Evolutionary conservation across 1,140 invertebrate species (phyloP), one percentile per base, ranked within the genome.

Genomic region (Aleiodes sp.): DNA sequence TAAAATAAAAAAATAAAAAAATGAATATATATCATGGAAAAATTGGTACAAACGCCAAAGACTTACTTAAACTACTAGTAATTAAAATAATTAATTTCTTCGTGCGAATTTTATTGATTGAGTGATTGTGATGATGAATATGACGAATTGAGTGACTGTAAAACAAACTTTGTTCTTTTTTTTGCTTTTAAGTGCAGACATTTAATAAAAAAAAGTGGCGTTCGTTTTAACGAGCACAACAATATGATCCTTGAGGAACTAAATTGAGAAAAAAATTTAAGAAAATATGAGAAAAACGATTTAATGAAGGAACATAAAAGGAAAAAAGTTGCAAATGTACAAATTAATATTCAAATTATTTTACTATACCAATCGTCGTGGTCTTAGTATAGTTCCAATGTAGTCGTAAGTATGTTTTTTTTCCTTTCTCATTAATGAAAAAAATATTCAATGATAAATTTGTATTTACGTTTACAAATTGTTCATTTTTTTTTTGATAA

Each of bases 41-140:
- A 59, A 80, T 80, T 76, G 78, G 78, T 80, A 80, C 78, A 80
- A 80, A 80, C 73, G 66, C 78, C 78, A 80, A 80, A 80, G 78
- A 80, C 78, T 80, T 79, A 76, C 68, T 75, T 78, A 78, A n/a
- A 75, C 62, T 75, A 70, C 31, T 74, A 75, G 68, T 73, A 73
- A 74, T 68, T 67, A 74, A 33, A 33, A 62, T 52, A 21, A 67
- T 57, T 67, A 70, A 73, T 70, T 41, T 62, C 60, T 60, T 63
- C 39, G 26, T 60, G 68, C 52, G 66, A 61, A 57, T 68, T 72
- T 59, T 43, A 14, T 69, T 39, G 46, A 46, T 21, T 56, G 26
- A 52, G 21, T 24, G 46, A 52, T 52, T 24, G 26, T 52, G n/a
- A 52, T 21, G 8, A 63, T 16, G 21, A 52, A 14, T 56, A 46